Evolutionary conservation across 1,140 invertebrate species (phyloP), one percentile per base, ranked within the genome.

Genomic region (Drosophila virilis): DNA sequence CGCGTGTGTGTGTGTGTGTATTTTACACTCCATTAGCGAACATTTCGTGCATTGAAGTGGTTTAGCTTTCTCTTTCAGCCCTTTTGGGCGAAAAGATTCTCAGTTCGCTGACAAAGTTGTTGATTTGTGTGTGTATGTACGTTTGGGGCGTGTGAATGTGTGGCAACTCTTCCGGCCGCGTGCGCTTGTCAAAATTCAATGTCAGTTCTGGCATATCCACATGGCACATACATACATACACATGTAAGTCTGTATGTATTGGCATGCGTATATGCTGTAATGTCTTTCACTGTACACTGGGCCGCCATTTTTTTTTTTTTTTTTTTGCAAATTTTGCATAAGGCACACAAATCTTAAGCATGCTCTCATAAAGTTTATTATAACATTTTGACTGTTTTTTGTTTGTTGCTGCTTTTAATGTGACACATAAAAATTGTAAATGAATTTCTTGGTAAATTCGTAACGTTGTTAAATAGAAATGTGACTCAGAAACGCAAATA

Each of bases 1-100:
- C n/a, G 54, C 67, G 42, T 60, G 32, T 74, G 33, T 77, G 54
- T 84, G 58, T 77, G 80, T 85, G 73, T 66, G 60, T 73, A 60
- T 80, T 80, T 86, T 85, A 86, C 79, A 81, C 88, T 84, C 84
- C 85, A 89, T 89, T 89, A 89, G 83, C 83, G 80, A 64, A 62
- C 73, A 74, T 80, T 82, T 78, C 76, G 68, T 69, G 70, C 79
- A 68, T 78, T 80, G 58, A 54, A 80, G 69, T 80, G 22, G 76
- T 79, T 77, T 70, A 80, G 83, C 83, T 91, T 89, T 89, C 74
- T 89, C 78, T 91, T 82, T 91, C 77, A 86, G 74, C 74, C 80
- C 69, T 74, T 86, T 82, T 58, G 43, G 38, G 54, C 62, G 40
- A 61, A 58, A 65, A 69, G 38, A 37, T 52, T 51, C 35, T 48